Evolutionary conservation across 1,140 invertebrate genomes (phyloP).

Genomic region (Orius insidiosus): DNA sequence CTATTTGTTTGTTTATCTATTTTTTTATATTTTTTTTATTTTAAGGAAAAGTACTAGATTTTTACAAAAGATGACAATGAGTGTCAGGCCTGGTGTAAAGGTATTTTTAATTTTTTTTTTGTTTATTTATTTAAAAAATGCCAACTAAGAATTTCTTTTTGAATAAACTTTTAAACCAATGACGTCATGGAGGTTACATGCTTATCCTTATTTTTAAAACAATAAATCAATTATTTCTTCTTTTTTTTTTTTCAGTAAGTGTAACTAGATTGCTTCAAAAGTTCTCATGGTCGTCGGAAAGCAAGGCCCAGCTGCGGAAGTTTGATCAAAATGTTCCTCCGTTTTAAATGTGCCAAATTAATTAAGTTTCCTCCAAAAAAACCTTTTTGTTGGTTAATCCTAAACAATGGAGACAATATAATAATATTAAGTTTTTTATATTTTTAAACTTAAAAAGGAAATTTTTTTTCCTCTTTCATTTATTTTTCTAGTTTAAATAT

Average conservation of each 20-base stretch:
- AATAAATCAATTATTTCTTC: neutral
- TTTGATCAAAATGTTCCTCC: slow-evolving; percentile 8
- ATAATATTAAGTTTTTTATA: no score
- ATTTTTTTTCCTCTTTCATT: no score
- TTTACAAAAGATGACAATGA: slow-evolving; percentile 15
- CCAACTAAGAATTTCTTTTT: neutral
- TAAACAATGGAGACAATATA: no score
- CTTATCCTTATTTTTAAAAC: neutral
- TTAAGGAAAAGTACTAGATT: slow-evolving; percentile 15
- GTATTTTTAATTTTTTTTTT: neutral
- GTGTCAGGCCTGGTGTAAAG: slow-evolving; percentile 3
- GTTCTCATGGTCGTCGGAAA: slow-evolving; percentile 18
- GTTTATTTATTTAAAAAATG: no score
- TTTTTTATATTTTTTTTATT: slow-evolving; percentile 7
- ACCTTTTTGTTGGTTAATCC: no score
- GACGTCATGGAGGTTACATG: neutral
- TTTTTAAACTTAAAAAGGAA: no score
- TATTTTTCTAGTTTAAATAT: no score
- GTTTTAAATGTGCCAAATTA: no score
- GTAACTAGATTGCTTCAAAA: slow-evolving; percentile 17
- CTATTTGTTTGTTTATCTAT: slow-evolving; percentile 6
- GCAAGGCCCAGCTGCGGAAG: slow-evolving; percentile 15
- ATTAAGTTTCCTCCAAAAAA: no score
- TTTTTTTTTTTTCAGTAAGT: slow-evolving; percentile 15
- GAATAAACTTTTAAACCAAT: neutral